These are phyloP conservation scores for Pelochelys cantorii DNA, from an alignment of 2,797 vertebrate species.

Conservation along the genomic window DNA sequence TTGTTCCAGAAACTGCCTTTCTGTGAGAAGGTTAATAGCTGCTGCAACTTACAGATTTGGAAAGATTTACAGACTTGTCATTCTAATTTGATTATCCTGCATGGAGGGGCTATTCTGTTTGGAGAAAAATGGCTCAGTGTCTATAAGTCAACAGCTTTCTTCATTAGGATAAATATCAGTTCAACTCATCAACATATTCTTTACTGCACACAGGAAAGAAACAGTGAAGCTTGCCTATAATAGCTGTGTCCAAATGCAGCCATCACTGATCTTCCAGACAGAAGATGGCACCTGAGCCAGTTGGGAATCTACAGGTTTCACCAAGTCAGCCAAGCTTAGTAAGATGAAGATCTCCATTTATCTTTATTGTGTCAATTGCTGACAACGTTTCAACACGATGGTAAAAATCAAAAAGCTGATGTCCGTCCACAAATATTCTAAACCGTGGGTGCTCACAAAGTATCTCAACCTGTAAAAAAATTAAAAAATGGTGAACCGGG, in stretches of 20 bases:
- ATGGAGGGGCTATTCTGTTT: conserved; percentile 75
- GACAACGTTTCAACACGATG: conserved; percentile 96
- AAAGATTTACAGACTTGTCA: neutral
- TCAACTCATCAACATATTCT: conserved; percentile 67
- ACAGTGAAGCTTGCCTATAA: conserved; percentile 69
- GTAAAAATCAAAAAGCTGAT: conserved; percentile 99
- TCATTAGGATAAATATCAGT: conserved; percentile 69
- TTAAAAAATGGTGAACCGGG: conserved; percentile 24
- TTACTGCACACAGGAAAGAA: conserved; percentile 77
- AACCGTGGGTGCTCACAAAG: conserved; percentile 98
- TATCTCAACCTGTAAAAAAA: conserved; percentile 92
- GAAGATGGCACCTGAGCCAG: conserved; percentile 67
- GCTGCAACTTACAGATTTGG: conserved; percentile 25
- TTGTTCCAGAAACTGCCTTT: conserved; percentile 71
- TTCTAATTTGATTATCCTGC: conserved; percentile 79
- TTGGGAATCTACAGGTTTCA: conserved; percentile 72
- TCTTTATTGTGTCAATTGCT: conserved; percentile 95
- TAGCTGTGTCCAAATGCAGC: conserved; percentile 73
- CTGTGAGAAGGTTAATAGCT: conserved; percentile 61
- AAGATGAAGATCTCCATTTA: conserved; percentile 96
- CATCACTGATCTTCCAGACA: conserved; percentile 72
- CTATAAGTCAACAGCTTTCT: conserved; percentile 74
- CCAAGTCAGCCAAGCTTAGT: conserved; percentile 93
- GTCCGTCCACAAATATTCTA: conserved; percentile 98
- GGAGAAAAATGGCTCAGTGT: conserved; percentile 75